Evolutionary conservation across 2,888 invertebrate genomes (phyloP).

Genomic region (Galeopsomyia nigrocyanea): DNA sequence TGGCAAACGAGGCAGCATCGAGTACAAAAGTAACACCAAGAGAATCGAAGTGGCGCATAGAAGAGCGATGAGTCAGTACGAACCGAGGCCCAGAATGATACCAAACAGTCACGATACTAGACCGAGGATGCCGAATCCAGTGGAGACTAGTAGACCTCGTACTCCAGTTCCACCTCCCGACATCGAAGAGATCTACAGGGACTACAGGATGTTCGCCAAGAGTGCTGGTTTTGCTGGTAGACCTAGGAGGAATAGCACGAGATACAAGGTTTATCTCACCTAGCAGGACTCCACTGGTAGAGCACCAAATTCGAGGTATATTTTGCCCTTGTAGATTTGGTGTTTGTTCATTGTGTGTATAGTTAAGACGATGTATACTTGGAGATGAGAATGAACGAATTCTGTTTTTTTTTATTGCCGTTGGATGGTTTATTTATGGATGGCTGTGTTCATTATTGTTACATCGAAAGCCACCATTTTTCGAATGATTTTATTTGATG

Average conservation of each 20-base stretch:
- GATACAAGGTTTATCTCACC: constrained; percentile 59
- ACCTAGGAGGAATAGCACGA: constrained; percentile 58
- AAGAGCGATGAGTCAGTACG: constrained; percentile 57
- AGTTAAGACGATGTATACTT: no score
- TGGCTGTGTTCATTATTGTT: no score
- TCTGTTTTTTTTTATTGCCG: no score
- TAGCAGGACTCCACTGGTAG: constrained; percentile 32
- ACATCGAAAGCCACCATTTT: no score
- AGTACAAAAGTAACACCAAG: constrained; percentile 48
- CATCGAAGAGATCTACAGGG: constrained; percentile 47
- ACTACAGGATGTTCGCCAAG: constrained; percentile 32
- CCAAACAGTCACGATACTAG: background rate
- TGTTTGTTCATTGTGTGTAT: no score
- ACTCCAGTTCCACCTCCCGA: constrained; percentile 51
- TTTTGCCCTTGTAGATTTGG: no score
- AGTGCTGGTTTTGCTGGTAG: constrained; percentile 43
- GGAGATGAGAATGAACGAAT: no score
- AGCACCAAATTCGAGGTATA: background rate
- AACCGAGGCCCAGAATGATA: constrained; percentile 47
- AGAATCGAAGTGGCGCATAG: constrained; percentile 52
- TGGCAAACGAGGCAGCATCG: constrained; percentile 54
- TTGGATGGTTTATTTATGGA: no score
- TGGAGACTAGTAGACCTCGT: constrained; percentile 24
- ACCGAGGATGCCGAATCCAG: constrained; percentile 32
- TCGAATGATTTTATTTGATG: no score